Percentiles rank a stretch among this genome's conserved stretches.
phyloP scores from a whole-genome alignment of 1,140 invertebrate species.

The Periplaneta americana region DNA sequence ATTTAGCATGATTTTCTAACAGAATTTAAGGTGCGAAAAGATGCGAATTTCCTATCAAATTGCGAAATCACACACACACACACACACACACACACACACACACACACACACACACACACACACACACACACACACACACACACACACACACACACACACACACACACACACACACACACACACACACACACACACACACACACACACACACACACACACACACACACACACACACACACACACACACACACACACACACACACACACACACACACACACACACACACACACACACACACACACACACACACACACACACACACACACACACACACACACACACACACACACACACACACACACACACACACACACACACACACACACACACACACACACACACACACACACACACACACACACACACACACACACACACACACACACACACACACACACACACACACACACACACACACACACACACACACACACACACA shows the following conservation, averaged over 20 bases:
- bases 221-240: neutral
- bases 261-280: neutral
- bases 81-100: neutral
- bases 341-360: neutral
- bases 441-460: neutral
- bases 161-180: neutral
- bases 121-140: neutral
- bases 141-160: neutral
- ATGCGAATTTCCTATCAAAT: too few relatives aligned
- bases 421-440: neutral
- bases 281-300: neutral
- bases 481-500: neutral
- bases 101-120: neutral
- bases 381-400: neutral
- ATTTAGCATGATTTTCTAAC: too few relatives aligned
- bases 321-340: neutral
- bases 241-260: neutral
- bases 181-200: neutral
- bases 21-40: neutral
- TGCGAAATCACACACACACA: too few relatives aligned
- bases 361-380: neutral
- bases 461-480: neutral
- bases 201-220: neutral
- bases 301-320: neutral
- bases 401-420: neutral